These are phyloP conservation scores for Oegoconia quadripuncta DNA, from an alignment of 2,888 invertebrate genomes.

Conservation along the genomic window DNA sequence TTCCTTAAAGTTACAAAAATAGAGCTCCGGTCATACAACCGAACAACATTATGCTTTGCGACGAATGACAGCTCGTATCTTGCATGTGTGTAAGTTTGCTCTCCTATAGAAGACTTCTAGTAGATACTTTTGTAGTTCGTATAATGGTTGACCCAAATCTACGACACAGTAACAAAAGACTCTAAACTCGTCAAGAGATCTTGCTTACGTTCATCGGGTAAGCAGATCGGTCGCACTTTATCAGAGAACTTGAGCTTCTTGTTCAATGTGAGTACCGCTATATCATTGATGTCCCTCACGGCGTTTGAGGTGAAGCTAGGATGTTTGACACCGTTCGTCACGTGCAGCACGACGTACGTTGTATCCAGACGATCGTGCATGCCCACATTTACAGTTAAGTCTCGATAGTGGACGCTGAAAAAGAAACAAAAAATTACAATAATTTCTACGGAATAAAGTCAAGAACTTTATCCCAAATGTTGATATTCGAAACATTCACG, in stretches of 20 bases:
- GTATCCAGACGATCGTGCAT: conserved; percentile 71
- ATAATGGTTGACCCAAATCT: no score
- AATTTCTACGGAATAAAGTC: no score
- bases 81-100: no score
- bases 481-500: no score
- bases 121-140: no score
- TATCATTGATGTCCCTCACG: conserved; percentile 78
- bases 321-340: conserved; percentile 61
- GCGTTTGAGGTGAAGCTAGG: conserved; percentile 73
- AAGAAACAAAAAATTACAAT: no score
- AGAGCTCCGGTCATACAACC: no score
- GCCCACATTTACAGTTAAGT: conserved; percentile 65
- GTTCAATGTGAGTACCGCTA: conserved; percentile 74
- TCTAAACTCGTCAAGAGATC: neutral
- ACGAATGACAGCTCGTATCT: no score
- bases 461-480: no score
- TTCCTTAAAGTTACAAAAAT: no score
- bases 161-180: neutral
- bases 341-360: conserved; percentile 37
- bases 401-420: conserved; percentile 55
- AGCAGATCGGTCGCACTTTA: conserved; percentile 72
- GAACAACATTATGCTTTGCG: no score
- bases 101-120: no score
- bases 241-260: conserved; percentile 58
- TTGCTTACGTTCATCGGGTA: conserved; percentile 50